Conservation (phyloP, 2,888 invertebrate genomes). For the Leptura quadrifasciata region DNA sequence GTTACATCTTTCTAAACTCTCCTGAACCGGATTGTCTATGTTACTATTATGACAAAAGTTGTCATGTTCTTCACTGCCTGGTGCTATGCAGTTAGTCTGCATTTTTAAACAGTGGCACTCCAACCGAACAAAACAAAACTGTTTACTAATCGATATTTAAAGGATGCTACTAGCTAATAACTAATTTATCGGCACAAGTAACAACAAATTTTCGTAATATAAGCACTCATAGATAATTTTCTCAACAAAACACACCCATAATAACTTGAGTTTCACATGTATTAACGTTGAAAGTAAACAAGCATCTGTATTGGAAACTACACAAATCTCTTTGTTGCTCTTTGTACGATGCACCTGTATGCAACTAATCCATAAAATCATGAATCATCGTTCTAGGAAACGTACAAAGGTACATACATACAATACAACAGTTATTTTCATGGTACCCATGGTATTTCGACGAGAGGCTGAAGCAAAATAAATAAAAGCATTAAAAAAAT, state of each 20-base stretch:
- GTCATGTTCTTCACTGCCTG: not conserved
- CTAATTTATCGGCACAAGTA: not conserved
- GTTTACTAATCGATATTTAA: not conserved
- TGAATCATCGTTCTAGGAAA: not conserved
- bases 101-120: not conserved
- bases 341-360: not conserved
- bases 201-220: not conserved
- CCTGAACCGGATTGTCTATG: constrained; percentile 33
- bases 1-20: constrained; percentile 25
- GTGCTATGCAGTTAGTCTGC: not conserved
- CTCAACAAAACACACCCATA: not conserved
- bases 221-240: not conserved
- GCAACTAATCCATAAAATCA: not conserved
- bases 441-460: no score
- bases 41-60: constrained; percentile 50
- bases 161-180: not conserved
- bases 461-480: no score
- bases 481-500: no score
- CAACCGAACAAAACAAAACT: not conserved
- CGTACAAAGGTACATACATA: not conserved
- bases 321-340: not conserved
- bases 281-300: not conserved
- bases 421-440: no score
- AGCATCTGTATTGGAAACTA: not conserved
- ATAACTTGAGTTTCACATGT: not conserved